Base-by-base conservation (phyloP, 2,113 vertebrate species). In the Synodontis membranacea region DNA sequence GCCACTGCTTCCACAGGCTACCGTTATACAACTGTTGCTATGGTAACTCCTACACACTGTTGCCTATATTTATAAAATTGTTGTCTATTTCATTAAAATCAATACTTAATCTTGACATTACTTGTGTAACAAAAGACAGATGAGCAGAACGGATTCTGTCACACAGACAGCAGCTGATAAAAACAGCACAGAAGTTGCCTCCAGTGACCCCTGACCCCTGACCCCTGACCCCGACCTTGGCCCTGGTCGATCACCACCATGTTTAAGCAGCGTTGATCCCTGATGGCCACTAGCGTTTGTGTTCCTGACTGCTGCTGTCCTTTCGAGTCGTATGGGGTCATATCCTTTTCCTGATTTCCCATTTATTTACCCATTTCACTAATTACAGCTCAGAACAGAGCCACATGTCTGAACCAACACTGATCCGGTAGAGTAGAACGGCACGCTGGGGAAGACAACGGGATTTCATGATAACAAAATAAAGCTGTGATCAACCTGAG, bases 321-420 rank as follows among this genome's bases (percentile, higher is more conserved):
- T 68, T 68, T 2, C 19, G 28, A 14, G 62, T 64, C n/a, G 62
- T 64, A 60, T 86, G 79, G 72, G 60, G 68, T 54, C 84, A 72
- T 44, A 70, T 68, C 64, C 64, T 37, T 17, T 37, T 34, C 31
- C 64, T 21, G 60, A 74, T 84, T 72, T 10, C 54, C 58, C 17
- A 66, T 21, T 84, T 52, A 34, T 46, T 84, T 87, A 81, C 54
- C 58, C 17, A 66, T 21, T 84, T 52, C 37, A 50, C 86, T 87
- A 81, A 86, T 82, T 86, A 58, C 52, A 80, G 84, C 80, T 87
- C 86, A 82, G 76, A 86, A 68, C 70, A 48, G 23, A 39, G 81
- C 80, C 80, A 50, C 62, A 70, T 34, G 79, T 44, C 74, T 76
- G 37, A 42, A 48, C 39, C 82, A 23, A 11, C 25, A 23, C 21